phyloP scores from a whole-genome alignment of 2,888 invertebrate genomes.

The Xylophagus ater region DNA sequence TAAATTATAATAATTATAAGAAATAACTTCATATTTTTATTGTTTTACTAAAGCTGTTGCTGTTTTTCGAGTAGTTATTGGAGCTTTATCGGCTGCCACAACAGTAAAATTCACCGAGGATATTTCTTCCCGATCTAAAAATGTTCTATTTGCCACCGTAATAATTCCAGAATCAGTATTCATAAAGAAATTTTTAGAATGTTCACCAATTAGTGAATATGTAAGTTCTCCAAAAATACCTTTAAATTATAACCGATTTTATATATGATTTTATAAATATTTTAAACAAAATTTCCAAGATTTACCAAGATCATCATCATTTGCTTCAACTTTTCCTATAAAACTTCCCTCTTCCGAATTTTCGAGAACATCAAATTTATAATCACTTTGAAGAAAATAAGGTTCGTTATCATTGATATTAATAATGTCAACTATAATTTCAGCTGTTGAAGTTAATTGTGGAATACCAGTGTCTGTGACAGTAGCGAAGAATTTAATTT shows the following conservation, averaged over 20 bases:
- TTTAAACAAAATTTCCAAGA: background rate
- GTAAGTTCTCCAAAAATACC: conserved; percentile 64
- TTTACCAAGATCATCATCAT: conserved; percentile 64
- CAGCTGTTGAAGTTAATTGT: conserved; percentile 64
- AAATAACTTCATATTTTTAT: conserved; percentile 5
- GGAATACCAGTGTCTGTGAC: conserved; percentile 84
- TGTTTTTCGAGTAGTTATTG: conserved; percentile 53
- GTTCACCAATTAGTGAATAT: conserved; percentile 67
- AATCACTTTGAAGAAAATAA: conserved; percentile 53
- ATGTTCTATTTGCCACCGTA: conserved; percentile 56
- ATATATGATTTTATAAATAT: no score
- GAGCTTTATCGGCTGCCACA: conserved; percentile 70
- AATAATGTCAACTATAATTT: conserved; percentile 61
- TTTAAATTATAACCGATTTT: no score
- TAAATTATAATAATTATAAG: background rate
- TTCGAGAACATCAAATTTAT: conserved; percentile 62
- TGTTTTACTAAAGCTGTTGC: conserved; percentile 60
- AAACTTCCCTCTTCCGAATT: conserved; percentile 62
- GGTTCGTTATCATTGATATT: conserved; percentile 87
- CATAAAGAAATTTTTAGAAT: conserved; percentile 61
- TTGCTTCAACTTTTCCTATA: conserved; percentile 61
- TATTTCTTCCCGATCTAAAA: conserved; percentile 66
- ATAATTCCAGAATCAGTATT: conserved; percentile 62
- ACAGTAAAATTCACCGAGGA: conserved; percentile 64
- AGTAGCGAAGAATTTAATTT: conserved; percentile 64